Base-by-base conservation (phyloP, 2,888 invertebrate genomes). In the Stenurella melanura region DNA sequence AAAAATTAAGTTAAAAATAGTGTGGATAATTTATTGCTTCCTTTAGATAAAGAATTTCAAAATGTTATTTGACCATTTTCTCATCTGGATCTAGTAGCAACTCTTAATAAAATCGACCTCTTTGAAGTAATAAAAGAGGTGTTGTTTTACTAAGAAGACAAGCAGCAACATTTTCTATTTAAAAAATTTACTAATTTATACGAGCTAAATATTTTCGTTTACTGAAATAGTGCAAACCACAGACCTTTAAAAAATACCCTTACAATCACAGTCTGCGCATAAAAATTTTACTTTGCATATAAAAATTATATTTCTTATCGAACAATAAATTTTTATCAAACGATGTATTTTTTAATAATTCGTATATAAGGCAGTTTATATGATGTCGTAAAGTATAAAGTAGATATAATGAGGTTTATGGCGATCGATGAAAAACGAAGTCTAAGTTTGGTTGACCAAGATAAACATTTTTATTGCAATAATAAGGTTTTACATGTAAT, bases 231-330 rank as follows among this genome's bases (percentile, higher is more conserved):
- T 50, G 15, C 6, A 50, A 50, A 2, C 50, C 50, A 4, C n/a
- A n/a, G n/a, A 4, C 6, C 2, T 50, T n/a, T 50, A 50, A 50
- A n/a, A n/a, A 42, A 3, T 50, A n/a, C n/a, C 50, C 50, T n/a
- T 3, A 2, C 50, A 50, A 50, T 50, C 50, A 50, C 50, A 50
- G 4, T n/a, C n/a, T 50, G n/a, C n/a, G 15, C n/a, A n/a, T 50
- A 17, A 50, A 50, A 50, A n/a, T 50, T 15, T 50, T 50, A 50
- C n/a, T 50, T 5, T n/a, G 15, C 50, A n/a, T 4, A n/a, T 50
- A 50, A 50, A 50, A 50, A 50, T n/a, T 50, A 50, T 50, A 50
- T 50, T 50, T 50, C 50, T n/a, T 42, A 42, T 42, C 42, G 15
- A 11, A 42, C 42, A 42, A 42, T 42, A 42, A 42, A 42, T 42